These are phyloP conservation scores for Trypoxylon attenuatum DNA, from an alignment of 2,888 invertebrate species.

Conservation along the genomic window DNA sequence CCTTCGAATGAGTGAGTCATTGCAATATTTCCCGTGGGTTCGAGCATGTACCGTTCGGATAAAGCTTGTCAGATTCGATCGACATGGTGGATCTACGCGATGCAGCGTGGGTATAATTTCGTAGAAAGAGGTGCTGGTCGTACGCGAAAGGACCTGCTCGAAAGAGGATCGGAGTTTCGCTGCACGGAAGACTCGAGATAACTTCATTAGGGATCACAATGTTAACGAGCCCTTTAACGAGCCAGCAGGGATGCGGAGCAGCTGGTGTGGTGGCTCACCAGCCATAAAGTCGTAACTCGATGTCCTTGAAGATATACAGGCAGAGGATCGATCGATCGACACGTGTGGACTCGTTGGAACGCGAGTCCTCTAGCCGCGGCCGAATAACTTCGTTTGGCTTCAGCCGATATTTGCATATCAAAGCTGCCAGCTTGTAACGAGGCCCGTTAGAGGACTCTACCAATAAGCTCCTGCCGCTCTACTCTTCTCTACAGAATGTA, in stretches of 20 bases:
- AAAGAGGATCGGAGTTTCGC: conserved; percentile 9
- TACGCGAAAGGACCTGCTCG: neutral
- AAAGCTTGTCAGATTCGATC: neutral
- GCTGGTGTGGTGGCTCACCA: neutral
- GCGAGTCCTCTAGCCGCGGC: neutral
- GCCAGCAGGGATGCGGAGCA: neutral
- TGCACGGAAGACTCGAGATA: conserved; percentile 2
- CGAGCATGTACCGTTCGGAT: neutral
- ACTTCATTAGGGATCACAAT: conserved; percentile 17
- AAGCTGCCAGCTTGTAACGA: conserved; percentile 23
- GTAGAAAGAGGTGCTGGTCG: neutral
- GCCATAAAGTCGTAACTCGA: conserved; percentile 4
- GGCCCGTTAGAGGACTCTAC: conserved; percentile 16
- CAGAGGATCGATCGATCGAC: conserved; percentile 8
- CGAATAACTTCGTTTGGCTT: conserved; percentile 12
- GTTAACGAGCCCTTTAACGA: conserved; percentile 26
- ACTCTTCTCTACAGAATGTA: neutral
- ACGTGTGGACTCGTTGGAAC: conserved; percentile 1
- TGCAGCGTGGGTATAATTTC: neutral
- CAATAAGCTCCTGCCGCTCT: conserved; percentile 26
- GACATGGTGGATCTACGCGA: neutral
- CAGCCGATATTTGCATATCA: conserved; percentile 29
- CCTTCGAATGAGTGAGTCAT: neutral
- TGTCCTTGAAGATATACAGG: neutral
- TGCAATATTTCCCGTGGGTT: neutral